Conservation (phyloP, 2,888 invertebrate species). For the Leptinotarsa haldemani region DNA sequence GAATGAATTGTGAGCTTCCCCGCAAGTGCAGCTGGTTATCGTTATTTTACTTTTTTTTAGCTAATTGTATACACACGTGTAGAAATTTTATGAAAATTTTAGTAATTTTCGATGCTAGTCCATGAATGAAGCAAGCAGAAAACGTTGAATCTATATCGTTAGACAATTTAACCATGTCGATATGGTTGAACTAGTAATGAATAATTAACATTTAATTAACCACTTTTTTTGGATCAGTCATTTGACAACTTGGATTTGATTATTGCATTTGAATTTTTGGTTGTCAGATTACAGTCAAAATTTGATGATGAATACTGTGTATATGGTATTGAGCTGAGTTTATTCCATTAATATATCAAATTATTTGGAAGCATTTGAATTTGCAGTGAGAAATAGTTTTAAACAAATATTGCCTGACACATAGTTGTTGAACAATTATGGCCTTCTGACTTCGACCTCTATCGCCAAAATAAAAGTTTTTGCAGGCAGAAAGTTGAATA, state of each 20-base stretch:
- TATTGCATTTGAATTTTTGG: not conserved
- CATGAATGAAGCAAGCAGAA: constrained; percentile 29
- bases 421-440: too few relatives aligned
- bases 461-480: too few relatives aligned
- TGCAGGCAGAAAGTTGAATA: too few relatives aligned
- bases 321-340: not conserved
- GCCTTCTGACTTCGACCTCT: too few relatives aligned
- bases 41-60: constrained; percentile 19
- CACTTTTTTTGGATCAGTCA: not conserved
- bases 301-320: not conserved
- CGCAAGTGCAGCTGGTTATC: constrained; percentile 8
- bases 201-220: not conserved
- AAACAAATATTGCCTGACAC: too few relatives aligned
- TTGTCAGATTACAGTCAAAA: not conserved
- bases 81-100: constrained; percentile 36
- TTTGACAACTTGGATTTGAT: not conserved
- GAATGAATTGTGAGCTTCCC: constrained; percentile 19
- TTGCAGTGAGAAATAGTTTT: too few relatives aligned
- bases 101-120: constrained; percentile 40
- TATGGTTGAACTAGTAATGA: not conserved
- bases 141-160: not conserved
- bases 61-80: constrained; percentile 30
- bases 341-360: not conserved
- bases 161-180: not conserved
- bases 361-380: not conserved